Base-by-base conservation (phyloP, 1,140 invertebrate species). In the Caenorhabditis tropicalis region DNA sequence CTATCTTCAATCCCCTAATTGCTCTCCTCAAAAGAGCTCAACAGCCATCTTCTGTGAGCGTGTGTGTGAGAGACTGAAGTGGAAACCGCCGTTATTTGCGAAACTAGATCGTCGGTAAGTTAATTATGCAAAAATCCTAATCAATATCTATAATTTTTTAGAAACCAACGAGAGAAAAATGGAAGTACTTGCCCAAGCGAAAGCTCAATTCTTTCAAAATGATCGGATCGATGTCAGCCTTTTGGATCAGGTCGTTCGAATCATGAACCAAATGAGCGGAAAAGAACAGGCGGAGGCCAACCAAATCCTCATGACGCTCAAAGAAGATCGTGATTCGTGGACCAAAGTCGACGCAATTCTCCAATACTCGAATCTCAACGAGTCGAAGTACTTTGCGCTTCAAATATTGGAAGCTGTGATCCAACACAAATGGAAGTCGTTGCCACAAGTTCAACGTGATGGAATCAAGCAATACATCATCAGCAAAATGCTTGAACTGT, bases 371-470 rank as follows among this genome's bases (percentile, higher is more conserved):
- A 93, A 91, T 91, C 98, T 98, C 92, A 96, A 98, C 93, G 96
- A 99, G 93, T 99, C 98, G 79, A 99, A 99, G 93, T 99, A 98
- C 92, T 99, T 98, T 93, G 98, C 97, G 29, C 93, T 99, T 88
- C 98, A 99, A 94, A 99, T 99, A 91, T 93, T 99, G 87, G 98
- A 99, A 93, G 96, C 97, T 93, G 96, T 99, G 6, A 99, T 99
- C 88, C 98, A 98, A 93, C 98, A 97, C 43, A 93, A 96, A 92
- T 99, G 98, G 98, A 99, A 99, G 94, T 95, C 97, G 84, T 93
- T 99, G 89, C 98, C 98, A 74, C 93, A 96, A 91, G 96, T 97
- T 92, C 98, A 99, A 90, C 99, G 98, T 93, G 97, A 99, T 93
- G 98, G 97, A 93, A 91, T 91, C 58, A 91, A 91, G 70, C 81